A percentile compares a stretch with the other conserved stretches of the same genome.
Evolutionary conservation across 2,113 vertebrate genomes (phyloP).

Genomic region (Sitta europaea): DNA sequence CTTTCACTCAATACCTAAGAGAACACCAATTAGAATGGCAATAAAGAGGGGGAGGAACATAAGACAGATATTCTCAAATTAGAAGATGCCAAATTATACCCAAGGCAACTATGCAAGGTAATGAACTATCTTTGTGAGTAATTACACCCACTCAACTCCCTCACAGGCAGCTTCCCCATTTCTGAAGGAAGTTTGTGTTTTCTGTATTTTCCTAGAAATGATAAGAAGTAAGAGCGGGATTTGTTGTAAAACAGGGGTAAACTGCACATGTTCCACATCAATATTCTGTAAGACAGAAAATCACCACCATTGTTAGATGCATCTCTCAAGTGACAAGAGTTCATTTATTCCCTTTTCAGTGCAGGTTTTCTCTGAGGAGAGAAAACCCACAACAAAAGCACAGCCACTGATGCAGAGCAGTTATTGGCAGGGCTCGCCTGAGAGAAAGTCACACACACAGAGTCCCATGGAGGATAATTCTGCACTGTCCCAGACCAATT

Average conservation of each 20-base stretch:
- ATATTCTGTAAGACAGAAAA: background rate
- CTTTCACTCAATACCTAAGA: background rate
- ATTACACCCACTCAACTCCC: background rate
- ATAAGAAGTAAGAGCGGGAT: background rate
- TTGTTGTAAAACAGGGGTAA: background rate
- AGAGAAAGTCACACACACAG: background rate
- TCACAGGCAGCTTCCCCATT: background rate
- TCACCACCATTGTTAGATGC: background rate
- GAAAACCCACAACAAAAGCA: background rate
- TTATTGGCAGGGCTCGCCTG: background rate
- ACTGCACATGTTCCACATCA: background rate
- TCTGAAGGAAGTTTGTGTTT: background rate
- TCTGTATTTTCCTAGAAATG: background rate
- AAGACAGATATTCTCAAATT: background rate
- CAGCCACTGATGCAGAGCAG: background rate
- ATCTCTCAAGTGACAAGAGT: background rate
- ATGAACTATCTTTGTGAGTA: background rate
- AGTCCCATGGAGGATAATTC: background rate
- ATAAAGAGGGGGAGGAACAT: background rate
- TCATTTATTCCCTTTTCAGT: background rate
- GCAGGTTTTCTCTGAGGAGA: background rate
- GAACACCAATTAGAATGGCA: background rate
- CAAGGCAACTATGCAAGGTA: background rate
- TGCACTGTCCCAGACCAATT: background rate
- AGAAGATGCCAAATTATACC: background rate